Evolutionary conservation across 2,888 invertebrate genomes (phyloP).

Genomic region (Shargacucullia verbasci): DNA sequence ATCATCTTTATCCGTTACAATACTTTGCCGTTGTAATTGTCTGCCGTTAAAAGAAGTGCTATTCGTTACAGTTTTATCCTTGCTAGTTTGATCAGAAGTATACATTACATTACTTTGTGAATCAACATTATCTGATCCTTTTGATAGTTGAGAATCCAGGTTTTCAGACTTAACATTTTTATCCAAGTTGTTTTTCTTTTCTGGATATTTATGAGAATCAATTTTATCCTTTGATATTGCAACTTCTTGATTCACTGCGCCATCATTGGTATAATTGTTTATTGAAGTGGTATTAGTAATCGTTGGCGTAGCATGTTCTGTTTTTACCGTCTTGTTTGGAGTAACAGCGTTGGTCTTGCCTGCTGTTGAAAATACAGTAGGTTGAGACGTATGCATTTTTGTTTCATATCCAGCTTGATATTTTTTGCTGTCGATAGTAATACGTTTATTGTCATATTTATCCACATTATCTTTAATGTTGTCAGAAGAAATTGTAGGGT

Average conservation of each 20-base stretch:
- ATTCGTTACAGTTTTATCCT: constrained; percentile 41
- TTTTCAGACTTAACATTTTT: constrained; percentile 26
- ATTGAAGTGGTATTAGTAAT: constrained; percentile 2
- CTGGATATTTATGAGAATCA: constrained; percentile 1
- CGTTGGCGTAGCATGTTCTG: neutral
- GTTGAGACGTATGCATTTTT: constrained; percentile 7
- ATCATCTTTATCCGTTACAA: constrained; percentile 54
- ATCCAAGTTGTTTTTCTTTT: constrained; percentile 22
- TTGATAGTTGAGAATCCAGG: constrained; percentile 5
- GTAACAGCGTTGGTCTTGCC: constrained; percentile 12
- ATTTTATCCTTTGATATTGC: constrained; percentile 2
- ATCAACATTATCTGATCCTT: constrained; percentile 14
- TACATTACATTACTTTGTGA: constrained; percentile 11
- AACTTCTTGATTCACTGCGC: neutral
- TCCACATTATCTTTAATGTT: constrained; percentile 5
- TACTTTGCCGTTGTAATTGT: constrained; percentile 70
- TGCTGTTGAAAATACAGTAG: constrained; percentile 1
- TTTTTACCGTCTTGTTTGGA: constrained; percentile 5
- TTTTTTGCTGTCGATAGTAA: constrained; percentile 7
- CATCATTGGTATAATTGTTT: constrained; percentile 16
- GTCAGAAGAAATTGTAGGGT: constrained; percentile 11
- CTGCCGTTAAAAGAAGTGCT: constrained; percentile 52
- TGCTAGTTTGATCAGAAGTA: constrained; percentile 18
- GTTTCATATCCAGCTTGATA: constrained; percentile 6
- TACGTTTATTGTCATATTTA: constrained; percentile 22